Evolutionary conservation across 64 coral and sea anemone genomes (phyloP), one percentile per base, ranked within the genome.

Genomic region (Dendronephthya gigantea): DNA sequence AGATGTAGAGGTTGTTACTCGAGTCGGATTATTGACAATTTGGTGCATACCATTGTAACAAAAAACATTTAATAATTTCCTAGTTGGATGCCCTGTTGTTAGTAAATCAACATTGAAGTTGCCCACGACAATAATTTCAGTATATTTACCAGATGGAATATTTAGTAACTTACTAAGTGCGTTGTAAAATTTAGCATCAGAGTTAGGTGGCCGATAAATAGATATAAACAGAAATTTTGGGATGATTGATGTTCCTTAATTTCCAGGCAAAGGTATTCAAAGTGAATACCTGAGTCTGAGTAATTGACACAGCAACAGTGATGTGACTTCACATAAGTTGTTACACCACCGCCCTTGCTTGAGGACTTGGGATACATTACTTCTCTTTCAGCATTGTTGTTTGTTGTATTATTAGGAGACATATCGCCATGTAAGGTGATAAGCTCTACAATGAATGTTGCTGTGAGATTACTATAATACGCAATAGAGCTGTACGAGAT

Each of bases 261-360:
- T 36, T 83, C 82, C 23, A 43, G 40, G 48, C 16, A 83, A 30
- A 85, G 49, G 59, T 32, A 85, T 55, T 85, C 84, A 85, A 59
- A 33, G 40, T 62, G 40, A 37, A 37, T 62, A 62, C 39, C 31
- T 37, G 56, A 23, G 50, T 39, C 33, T 39, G 66, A 59, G 14
- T 40, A 50, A 32, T 62, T 9, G 50, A 85, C 40, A 33, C 51
- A n/a, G 15, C 50, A 12, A 85, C 84, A 65, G 40, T 39, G 16
- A 85, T 58, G 84, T 36, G 84, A 85, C 29, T 85, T 39, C 84
- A 32, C 50, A 37, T 45, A 45, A 45, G 10, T 10, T 45, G 41
- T 10, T 45, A 45, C 41, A 45, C 41, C 41, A 45, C 41, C n/a
- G n/a, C n/a, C n/a, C n/a, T n/a, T n/a, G 48, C 35, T 23, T 36